Conservation (phyloP, 2,113 vertebrate genomes). For the Hyperopisus bebe region DNA sequence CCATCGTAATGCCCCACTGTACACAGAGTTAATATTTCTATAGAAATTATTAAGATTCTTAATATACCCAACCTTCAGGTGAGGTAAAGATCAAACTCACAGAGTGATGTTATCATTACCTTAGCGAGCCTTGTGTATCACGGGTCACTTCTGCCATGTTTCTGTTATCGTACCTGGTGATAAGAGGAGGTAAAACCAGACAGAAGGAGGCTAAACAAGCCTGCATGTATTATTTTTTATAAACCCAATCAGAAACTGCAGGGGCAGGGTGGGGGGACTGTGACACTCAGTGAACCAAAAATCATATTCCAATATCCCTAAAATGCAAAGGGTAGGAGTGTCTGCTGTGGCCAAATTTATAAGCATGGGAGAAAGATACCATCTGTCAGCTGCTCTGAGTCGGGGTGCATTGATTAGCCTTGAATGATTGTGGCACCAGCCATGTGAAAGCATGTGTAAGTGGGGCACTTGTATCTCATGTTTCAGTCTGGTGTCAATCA, state of each 20-base stretch:
- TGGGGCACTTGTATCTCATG: background rate
- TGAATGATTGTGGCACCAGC: background rate
- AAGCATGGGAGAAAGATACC: background rate
- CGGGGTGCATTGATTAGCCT: background rate
- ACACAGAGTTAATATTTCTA: background rate
- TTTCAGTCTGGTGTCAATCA: background rate
- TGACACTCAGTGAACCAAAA: background rate
- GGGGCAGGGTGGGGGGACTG: background rate
- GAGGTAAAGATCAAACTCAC: background rate
- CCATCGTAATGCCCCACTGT: background rate
- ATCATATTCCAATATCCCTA: background rate
- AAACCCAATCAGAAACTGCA: background rate
- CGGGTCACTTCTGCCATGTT: background rate
- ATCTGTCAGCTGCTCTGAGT: background rate
- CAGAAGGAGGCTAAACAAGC: background rate
- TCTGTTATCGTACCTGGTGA: background rate
- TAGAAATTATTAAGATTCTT: conserved; percentile 15
- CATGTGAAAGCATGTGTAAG: background rate
- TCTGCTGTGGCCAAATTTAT: background rate
- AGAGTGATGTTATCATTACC: conserved; percentile 25
- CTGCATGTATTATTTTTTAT: background rate
- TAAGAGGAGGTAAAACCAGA: background rate
- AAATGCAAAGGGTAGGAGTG: background rate
- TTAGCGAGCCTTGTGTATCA: background rate
- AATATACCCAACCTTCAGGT: background rate